Conservation (phyloP, 2,888 invertebrate species). For the Nephrocerus scutellatus region DNA sequence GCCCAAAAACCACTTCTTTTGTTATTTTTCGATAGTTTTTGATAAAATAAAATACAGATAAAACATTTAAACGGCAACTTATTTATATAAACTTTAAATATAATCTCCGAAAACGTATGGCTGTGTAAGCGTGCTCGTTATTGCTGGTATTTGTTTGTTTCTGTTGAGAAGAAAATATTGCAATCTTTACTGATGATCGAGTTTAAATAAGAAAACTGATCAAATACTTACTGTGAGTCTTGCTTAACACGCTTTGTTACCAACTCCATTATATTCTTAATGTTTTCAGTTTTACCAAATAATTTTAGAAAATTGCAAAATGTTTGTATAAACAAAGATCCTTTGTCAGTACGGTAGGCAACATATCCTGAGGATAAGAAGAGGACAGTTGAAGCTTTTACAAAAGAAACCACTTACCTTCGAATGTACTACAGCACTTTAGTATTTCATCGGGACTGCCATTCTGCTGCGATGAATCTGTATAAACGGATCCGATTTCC, state of each 20-base stretch:
- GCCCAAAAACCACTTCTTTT: too few species aligned
- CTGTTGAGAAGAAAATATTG: constrained; percentile 25
- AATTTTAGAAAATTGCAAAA: constrained; percentile 35
- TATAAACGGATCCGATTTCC: constrained; percentile 32
- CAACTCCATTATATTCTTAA: constrained; percentile 38
- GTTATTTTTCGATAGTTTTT: too few species aligned
- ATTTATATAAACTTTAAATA: too few species aligned
- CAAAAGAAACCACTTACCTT: constrained; percentile 30
- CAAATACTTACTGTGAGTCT: constrained; percentile 28
- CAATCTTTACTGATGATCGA: background rate
- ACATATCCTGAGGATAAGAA: constrained; percentile 37
- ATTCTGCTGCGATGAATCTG: constrained; percentile 32
- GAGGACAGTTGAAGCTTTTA: background rate
- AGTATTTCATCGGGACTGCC: constrained; percentile 39
- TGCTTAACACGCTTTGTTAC: constrained; percentile 30
- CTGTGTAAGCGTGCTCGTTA: constrained; percentile 38
- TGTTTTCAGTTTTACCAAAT: constrained; percentile 30
- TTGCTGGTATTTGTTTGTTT: constrained; percentile 39
- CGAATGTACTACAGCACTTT: constrained; percentile 45
- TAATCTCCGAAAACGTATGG: constrained; percentile 42
- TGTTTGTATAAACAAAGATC: constrained; percentile 41
- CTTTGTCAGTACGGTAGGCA: constrained; percentile 38
- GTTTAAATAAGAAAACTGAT: background rate
- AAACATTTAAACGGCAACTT: too few species aligned
- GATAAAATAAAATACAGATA: too few species aligned